Percentiles rank a stretch among this genome's conserved stretches.
Evolutionary conservation across 2,113 vertebrate species (phyloP).

Genomic region (Phoenicopterus ruber): DNA sequence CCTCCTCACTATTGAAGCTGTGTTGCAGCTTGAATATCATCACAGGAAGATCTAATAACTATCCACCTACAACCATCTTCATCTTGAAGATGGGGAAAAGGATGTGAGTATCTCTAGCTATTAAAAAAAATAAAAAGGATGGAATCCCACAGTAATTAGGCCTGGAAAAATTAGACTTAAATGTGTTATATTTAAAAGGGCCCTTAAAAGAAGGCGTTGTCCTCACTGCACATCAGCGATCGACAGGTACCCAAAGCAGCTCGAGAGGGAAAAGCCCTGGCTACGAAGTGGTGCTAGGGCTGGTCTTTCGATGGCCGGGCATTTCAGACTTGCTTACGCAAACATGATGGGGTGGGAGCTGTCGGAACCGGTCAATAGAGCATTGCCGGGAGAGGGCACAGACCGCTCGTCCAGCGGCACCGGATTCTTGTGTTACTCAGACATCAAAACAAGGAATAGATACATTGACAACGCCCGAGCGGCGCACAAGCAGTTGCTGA

Average conservation of each 20-base stretch:
- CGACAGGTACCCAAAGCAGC: not conserved
- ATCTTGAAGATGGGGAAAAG: not conserved
- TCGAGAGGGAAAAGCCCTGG: not conserved
- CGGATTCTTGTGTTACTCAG: not conserved
- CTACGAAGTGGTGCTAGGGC: not conserved
- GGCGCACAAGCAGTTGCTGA: not conserved
- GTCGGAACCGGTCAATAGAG: conserved; percentile 40
- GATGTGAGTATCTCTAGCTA: fast-evolving
- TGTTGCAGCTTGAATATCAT: not conserved
- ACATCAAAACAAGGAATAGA: not conserved
- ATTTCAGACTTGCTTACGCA: conserved; percentile 25
- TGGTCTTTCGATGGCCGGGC: not conserved
- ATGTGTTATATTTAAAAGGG: not conserved
- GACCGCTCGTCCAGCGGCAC: not conserved
- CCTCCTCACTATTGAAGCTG: not conserved
- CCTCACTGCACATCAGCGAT: not conserved
- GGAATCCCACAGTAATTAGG: not conserved
- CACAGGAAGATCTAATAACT: not conserved
- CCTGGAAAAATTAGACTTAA: not conserved
- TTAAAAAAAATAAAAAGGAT: not conserved
- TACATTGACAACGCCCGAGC: not conserved
- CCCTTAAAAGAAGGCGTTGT: not conserved
- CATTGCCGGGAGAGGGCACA: not conserved
- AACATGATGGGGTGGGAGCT: not conserved
- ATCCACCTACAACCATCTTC: not conserved